Evolutionary conservation across 2,888 invertebrate species (phyloP), one percentile per base, ranked within the genome.

Genomic region (Seira sanloemensis): DNA sequence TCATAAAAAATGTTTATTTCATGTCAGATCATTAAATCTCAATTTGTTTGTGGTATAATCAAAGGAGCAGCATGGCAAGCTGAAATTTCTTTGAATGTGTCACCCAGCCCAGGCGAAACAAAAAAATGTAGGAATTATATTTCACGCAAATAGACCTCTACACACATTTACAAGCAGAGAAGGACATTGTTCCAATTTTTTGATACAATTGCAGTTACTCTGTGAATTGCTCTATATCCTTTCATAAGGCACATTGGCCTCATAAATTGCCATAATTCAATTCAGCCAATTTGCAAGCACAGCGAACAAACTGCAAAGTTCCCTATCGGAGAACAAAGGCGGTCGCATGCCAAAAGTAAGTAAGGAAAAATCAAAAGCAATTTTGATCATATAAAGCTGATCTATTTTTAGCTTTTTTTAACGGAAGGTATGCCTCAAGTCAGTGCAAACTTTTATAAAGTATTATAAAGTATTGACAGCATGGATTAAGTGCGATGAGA

Each of bases 151-250:
- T n/a, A n/a, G n/a, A n/a, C n/a, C n/a, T n/a, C n/a, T n/a, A n/a
- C n/a, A n/a, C n/a, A n/a, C n/a, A n/a, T n/a, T n/a, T n/a, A n/a
- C n/a, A n/a, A n/a, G n/a, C 18, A 69, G 19, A 26, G 46, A 21
- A 73, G 71, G 71, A 21, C 78, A 78, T 78, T 78, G 78, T 65
- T 78, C 78, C 71, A 46, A 69, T 77, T 77, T 62, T 19, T 37
- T 7, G 12, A 37, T 37, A 37, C 4, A 37, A 37, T 37, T 37
- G 37, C 37, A 4, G 12, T 7, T 37, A 7, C 5, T 37, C 37
- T 37, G 37, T 12, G 37, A 37, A n/a, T n/a, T n/a, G n/a, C n/a
- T n/a, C n/a, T n/a, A n/a, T n/a, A n/a, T n/a, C n/a, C n/a, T n/a
- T n/a, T n/a, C n/a, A n/a, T n/a, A n/a, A n/a, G n/a, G n/a, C n/a